Conservation (phyloP, 2,888 invertebrate genomes). For the Sclerodermus sp. region DNA sequence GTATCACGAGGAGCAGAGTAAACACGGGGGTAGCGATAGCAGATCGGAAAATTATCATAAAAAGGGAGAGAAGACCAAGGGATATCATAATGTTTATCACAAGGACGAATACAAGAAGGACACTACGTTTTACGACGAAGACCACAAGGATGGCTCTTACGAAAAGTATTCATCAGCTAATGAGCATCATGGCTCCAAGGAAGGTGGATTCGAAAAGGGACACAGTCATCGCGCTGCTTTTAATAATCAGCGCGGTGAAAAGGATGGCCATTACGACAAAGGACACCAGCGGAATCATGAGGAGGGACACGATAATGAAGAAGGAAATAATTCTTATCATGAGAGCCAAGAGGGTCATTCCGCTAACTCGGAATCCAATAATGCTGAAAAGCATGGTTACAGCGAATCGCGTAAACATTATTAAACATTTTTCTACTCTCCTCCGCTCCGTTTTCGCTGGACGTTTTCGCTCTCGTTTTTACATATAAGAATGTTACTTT, state of each 20-base stretch:
- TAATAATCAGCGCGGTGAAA: slow-evolving; percentile 61
- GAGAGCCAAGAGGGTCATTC: slow-evolving; percentile 62
- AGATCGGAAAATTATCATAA: slow-evolving; percentile 66
- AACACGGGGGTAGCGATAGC: slow-evolving; percentile 62
- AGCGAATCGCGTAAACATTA: slow-evolving; percentile 33
- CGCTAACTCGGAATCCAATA: slow-evolving; percentile 59
- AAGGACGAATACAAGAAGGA: slow-evolving; percentile 80
- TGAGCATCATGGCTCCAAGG: slow-evolving; percentile 61
- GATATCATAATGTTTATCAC: slow-evolving; percentile 73
- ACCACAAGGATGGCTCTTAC: slow-evolving; percentile 68
- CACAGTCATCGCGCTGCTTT: slow-evolving; percentile 62
- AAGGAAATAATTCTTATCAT: slow-evolving; percentile 63
- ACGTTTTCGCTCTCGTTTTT: too few species aligned
- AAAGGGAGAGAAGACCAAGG: slow-evolving; percentile 71
- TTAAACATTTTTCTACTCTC: not conserved
- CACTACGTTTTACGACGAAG: slow-evolving; percentile 75
- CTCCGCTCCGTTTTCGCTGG: slow-evolving; percentile 11
- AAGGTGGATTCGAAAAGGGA: slow-evolving; percentile 64
- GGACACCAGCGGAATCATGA: slow-evolving; percentile 62
- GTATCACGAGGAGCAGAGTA: slow-evolving; percentile 60
- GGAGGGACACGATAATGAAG: slow-evolving; percentile 63
- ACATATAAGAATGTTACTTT: too few species aligned
- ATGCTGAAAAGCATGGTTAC: slow-evolving; percentile 60
- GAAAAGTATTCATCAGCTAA: slow-evolving; percentile 66
- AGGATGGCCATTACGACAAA: slow-evolving; percentile 64